Evolutionary conservation across 2,797 vertebrate species (phyloP).

Genomic region (Sparus aurata): DNA sequence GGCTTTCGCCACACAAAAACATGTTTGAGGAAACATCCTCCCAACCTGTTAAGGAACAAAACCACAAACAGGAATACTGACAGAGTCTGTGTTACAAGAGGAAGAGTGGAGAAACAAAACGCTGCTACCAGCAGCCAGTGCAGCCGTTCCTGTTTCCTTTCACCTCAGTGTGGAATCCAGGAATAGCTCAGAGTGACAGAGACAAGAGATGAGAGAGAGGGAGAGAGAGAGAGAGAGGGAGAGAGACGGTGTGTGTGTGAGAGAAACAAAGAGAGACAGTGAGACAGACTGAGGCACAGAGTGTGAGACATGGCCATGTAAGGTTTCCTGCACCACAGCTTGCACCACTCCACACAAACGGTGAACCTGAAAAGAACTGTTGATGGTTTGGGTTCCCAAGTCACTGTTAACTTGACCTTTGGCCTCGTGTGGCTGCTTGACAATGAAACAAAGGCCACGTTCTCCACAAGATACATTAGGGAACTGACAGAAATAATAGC

Average conservation of each 20-base stretch:
- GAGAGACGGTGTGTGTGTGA: too few species aligned
- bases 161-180: slow-evolving; percentile 79
- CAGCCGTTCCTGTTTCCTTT: slow-evolving; percentile 76
- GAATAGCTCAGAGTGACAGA: slow-evolving; percentile 69
- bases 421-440: slow-evolving; percentile 26
- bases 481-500: not conserved
- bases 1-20: slow-evolving; percentile 51
- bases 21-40: slow-evolving; percentile 67
- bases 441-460: slow-evolving; percentile 45
- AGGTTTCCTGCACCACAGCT: slow-evolving; percentile 72
- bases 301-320: slow-evolving; percentile 81
- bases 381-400: slow-evolving; percentile 27
- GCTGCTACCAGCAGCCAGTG: slow-evolving; percentile 48
- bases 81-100: slow-evolving; percentile 16
- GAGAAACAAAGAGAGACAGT: slow-evolving; percentile 20
- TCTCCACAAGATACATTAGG: not conserved
- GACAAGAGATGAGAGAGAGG: slow-evolving; percentile 48
- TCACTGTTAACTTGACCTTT: slow-evolving; percentile 60
- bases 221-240: not conserved
- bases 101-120: slow-evolving; percentile 38
- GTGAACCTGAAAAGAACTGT: slow-evolving; percentile 55
- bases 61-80: slow-evolving; percentile 42
- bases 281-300: slow-evolving; percentile 39
- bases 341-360: slow-evolving; percentile 42
- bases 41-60: slow-evolving; percentile 52